Conservation (phyloP, 2,797 vertebrate genomes). For the Rhynchonycteris naso region DNA sequence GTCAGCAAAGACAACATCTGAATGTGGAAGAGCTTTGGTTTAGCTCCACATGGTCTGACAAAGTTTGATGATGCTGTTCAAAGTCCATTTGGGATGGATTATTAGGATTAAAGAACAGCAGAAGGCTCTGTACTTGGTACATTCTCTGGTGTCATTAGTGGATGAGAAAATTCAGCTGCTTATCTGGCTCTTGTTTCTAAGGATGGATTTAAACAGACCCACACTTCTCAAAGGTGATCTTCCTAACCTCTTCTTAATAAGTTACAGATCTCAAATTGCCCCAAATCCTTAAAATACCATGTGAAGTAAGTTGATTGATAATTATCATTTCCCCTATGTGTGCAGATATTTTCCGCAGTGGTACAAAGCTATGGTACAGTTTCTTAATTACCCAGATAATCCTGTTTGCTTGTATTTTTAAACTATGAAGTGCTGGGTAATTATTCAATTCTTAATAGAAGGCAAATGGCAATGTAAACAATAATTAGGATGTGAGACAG, state of each 20-base stretch:
- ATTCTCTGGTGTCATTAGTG: constrained; percentile 75
- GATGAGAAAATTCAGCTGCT: constrained; percentile 78
- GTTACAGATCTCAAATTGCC: constrained; percentile 62
- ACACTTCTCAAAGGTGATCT: constrained; percentile 63
- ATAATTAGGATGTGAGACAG: constrained; percentile 90
- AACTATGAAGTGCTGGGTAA: constrained; percentile 89
- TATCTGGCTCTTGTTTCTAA: constrained; percentile 66
- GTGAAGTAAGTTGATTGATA: constrained; percentile 79
- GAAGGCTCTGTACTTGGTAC: constrained; percentile 47
- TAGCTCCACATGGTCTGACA: constrained; percentile 74
- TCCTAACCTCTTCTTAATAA: constrained; percentile 66
- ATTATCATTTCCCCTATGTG: constrained; percentile 66
- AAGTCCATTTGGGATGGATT: constrained; percentile 82
- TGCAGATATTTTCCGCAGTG: constrained; percentile 72
- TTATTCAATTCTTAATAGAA: constrained; percentile 92
- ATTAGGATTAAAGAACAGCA: constrained; percentile 76
- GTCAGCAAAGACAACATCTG: constrained; percentile 82
- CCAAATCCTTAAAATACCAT: constrained; percentile 68
- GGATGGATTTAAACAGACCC: constrained; percentile 10
- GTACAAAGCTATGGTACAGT: constrained; percentile 84
- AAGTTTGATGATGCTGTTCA: constrained; percentile 81
- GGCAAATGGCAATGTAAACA: constrained; percentile 91
- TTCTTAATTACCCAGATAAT: constrained; percentile 92
- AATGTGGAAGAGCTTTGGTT: constrained; percentile 79
- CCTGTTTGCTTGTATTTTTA: constrained; percentile 92